Evolutionary conservation across 1,140 invertebrate species (phyloP).

Genomic region (Drosophila lowei): DNA sequence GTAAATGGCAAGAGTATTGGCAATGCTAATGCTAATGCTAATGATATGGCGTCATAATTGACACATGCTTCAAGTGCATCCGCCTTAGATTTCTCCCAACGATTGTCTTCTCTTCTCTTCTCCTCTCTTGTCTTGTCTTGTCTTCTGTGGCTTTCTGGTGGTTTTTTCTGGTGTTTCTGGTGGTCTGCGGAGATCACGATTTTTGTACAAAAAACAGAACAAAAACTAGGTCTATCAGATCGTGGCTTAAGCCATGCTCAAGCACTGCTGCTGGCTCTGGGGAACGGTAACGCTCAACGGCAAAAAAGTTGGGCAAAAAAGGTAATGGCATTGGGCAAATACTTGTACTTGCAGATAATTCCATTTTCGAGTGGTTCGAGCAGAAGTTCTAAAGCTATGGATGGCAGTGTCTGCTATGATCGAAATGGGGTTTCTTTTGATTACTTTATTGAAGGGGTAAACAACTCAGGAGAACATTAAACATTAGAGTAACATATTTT

Average conservation of each 20-base stretch:
- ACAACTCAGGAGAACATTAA: no score
- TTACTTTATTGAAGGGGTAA: no score
- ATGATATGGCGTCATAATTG: constrained; percentile 77
- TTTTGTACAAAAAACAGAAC: constrained; percentile 3
- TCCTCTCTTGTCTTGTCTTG: background rate
- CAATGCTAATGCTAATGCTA: constrained; percentile 39
- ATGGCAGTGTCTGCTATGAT: background rate
- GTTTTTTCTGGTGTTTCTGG: constrained; percentile 1
- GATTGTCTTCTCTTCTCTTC: background rate
- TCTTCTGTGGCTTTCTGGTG: background rate
- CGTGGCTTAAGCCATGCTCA: constrained; percentile 13
- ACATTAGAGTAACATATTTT: no score
- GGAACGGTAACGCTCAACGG: no score
- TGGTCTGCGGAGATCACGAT: constrained; percentile 51
- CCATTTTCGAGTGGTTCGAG: no score
- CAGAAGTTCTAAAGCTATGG: background rate
- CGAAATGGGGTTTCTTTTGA: no score
- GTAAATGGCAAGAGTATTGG: constrained; percentile 1
- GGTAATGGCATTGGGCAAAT: constrained; percentile 24
- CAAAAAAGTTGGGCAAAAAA: background rate
- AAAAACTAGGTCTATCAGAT: constrained; percentile 62
- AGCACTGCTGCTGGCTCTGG: no score
- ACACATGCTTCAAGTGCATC: constrained; percentile 78
- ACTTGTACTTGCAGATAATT: background rate
- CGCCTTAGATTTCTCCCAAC: constrained; percentile 47